Base-by-base conservation (phyloP, 2,888 invertebrate species). In the Apamea epomidion region DNA sequence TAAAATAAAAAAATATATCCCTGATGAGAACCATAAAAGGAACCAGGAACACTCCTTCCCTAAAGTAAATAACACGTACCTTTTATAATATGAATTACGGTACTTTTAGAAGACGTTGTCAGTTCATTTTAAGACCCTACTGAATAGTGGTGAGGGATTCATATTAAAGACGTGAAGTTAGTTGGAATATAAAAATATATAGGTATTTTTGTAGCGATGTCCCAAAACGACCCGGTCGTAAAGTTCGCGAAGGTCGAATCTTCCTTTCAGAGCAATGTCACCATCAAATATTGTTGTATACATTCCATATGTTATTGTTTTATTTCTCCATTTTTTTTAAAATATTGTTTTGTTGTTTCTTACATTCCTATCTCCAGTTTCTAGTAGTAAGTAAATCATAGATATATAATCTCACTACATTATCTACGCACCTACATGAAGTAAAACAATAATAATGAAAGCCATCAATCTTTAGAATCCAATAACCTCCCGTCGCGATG, bases 1-100 rank as follows among this genome's bases (percentile, higher is more conserved):
- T 90, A 90, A 90, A 91, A 82, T 77, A 80, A 87, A 73, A 85
- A 51, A 85, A 82, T 77, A 88, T 72, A 82, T 48, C 65, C 51
- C 48, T 75, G 77, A 76, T 72, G 86, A 79, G 75, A 73, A 71
- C 72, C 71, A 68, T 84, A 82, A 82, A 82, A 42, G 42, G 42
- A 42, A 42, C 42, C 42, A 69, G n/a, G 37, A 48, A 37, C 62
- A 64, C 64, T 71, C 51, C 68, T 69, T 54, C 29, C 16, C 21
- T 67, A 8, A 65, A 71, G 54, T 51, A 86, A 82, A 76, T 71
- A 71, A 29, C n/a, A 48, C n/a, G 29, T 64, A 37, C 48, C 32
- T 67, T 62, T 54, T 16, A 29, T 58, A 69, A 64, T 29, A 81
- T 62, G 70, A 70, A 73, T 69, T n/a, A n/a, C n/a, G n/a, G n/a